A percentile compares a stretch with the other conserved stretches of the same genome.
These are phyloP conservation scores for Hybognathus amarus DNA, from an alignment of 2,797 vertebrate genomes.

Conservation along the genomic window DNA sequence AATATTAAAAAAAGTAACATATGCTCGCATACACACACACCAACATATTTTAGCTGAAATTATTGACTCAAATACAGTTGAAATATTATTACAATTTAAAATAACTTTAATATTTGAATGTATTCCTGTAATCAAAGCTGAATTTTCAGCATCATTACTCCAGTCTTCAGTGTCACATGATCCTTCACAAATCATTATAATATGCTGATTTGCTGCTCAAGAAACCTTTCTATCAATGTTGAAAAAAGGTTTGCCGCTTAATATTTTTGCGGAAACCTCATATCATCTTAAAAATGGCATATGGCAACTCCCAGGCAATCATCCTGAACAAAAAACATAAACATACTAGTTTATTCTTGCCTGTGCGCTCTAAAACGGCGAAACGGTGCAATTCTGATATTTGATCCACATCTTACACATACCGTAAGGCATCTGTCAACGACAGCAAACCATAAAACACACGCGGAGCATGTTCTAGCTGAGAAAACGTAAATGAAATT, in stretches of 20 bases:
- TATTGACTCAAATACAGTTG: neutral
- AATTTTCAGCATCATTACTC: neutral
- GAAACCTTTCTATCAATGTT: neutral
- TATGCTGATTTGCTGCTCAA: neutral
- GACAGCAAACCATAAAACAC: neutral
- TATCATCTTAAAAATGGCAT: neutral
- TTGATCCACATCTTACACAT: neutral
- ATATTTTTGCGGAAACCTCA: neutral
- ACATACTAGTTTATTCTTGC: neutral
- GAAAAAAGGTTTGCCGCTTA: neutral
- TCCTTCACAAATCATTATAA: neutral
- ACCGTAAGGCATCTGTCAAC: neutral
- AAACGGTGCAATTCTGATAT: neutral
- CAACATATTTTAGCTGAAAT: neutral
- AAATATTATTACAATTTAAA: neutral
- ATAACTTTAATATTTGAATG: neutral
- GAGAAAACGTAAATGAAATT: slow-evolving; percentile 54
- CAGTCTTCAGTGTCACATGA: neutral
- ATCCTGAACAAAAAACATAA: neutral
- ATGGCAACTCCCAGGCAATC: neutral
- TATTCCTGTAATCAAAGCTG: neutral
- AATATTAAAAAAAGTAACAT: too few relatives aligned
- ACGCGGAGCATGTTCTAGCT: neutral
- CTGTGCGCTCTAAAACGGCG: neutral
- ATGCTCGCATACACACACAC: too few relatives aligned